These are phyloP conservation scores for Schizothorax lantsangensis DNA, from an alignment of 2,797 vertebrate genomes.

Conservation along the genomic window DNA sequence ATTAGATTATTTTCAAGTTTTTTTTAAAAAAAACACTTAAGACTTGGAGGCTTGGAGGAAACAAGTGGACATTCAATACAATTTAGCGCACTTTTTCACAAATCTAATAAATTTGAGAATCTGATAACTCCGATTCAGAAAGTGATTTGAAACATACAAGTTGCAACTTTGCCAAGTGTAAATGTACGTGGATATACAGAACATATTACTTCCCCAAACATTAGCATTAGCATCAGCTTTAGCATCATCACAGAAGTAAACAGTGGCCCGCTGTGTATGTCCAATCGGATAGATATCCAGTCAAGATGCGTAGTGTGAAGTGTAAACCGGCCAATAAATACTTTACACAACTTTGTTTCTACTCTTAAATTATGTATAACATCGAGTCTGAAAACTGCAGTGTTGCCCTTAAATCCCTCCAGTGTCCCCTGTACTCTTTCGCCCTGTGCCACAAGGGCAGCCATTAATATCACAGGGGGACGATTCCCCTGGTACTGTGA, in stretches of 20 bases:
- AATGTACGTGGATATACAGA: background rate
- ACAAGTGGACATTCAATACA: background rate
- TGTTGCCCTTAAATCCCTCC: constrained; percentile 67
- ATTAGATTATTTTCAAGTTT: background rate
- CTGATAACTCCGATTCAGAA: background rate
- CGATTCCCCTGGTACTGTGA: constrained; percentile 75
- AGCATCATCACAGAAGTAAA: background rate
- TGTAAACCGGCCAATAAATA: background rate
- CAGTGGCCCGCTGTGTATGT: background rate
- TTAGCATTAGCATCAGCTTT: background rate
- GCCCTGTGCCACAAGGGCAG: constrained; percentile 71
- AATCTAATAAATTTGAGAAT: background rate
- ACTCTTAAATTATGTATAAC: constrained; percentile 13
- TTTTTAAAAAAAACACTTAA: accelerated
- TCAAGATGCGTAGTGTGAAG: background rate
- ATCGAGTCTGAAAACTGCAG: constrained; percentile 59
- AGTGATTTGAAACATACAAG: background rate
- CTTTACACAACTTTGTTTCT: background rate
- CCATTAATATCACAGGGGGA: constrained; percentile 78
- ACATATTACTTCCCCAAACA: background rate
- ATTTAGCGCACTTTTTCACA: background rate
- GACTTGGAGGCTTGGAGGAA: background rate
- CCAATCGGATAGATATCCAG: background rate
- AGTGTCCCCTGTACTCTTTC: constrained; percentile 72
- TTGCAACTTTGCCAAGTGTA: background rate